A percentile compares a stretch with the other conserved stretches of the same genome.
phyloP scores from a whole-genome alignment of 2,888 invertebrate genomes.

The Euspilapteryx auroguttella region DNA sequence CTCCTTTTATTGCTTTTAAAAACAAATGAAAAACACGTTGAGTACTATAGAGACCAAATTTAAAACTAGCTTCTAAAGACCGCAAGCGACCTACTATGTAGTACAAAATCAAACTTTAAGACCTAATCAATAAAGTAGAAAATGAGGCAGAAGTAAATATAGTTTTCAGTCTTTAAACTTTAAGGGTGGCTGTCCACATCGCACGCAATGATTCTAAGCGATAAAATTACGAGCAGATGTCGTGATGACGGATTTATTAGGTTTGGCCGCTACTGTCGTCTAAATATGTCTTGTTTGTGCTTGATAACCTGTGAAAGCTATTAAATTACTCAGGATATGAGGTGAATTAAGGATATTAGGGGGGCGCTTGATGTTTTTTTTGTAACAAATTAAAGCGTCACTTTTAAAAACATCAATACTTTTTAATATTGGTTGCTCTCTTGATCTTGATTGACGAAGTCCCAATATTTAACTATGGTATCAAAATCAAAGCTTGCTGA shows the following conservation, averaged over 20 bases:
- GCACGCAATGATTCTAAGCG: constrained; percentile 13
- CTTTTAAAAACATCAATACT: too few relatives aligned
- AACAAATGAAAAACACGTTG: constrained; percentile 13
- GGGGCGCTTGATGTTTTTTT: too few relatives aligned
- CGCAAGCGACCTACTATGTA: constrained; percentile 8
- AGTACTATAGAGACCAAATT: constrained; percentile 4
- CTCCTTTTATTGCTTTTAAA: constrained; percentile 13
- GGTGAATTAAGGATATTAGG: too few relatives aligned
- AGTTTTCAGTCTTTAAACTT: too few relatives aligned
- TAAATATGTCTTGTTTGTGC: constrained; percentile 13
- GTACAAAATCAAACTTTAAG: constrained; percentile 8
- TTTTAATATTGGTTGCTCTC: too few relatives aligned
- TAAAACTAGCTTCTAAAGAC: constrained; percentile 6
- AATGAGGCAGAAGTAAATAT: too few relatives aligned
- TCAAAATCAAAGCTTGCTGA: too few relatives aligned
- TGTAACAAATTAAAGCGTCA: too few relatives aligned
- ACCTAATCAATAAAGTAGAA: too few relatives aligned
- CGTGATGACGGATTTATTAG: constrained; percentile 31
- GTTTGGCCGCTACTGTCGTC: constrained; percentile 8
- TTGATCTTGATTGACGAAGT: too few relatives aligned
- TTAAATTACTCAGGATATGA: too few relatives aligned
- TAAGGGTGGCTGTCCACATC: constrained; percentile 14
- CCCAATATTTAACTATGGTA: too few relatives aligned
- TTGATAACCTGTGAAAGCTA: constrained; percentile 8
- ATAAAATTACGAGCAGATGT: constrained; percentile 34